A percentile compares a stretch with the other conserved stretches of the same genome.
phyloP scores from a whole-genome alignment of 2,888 invertebrate genomes.

The Julus scanicus region DNA sequence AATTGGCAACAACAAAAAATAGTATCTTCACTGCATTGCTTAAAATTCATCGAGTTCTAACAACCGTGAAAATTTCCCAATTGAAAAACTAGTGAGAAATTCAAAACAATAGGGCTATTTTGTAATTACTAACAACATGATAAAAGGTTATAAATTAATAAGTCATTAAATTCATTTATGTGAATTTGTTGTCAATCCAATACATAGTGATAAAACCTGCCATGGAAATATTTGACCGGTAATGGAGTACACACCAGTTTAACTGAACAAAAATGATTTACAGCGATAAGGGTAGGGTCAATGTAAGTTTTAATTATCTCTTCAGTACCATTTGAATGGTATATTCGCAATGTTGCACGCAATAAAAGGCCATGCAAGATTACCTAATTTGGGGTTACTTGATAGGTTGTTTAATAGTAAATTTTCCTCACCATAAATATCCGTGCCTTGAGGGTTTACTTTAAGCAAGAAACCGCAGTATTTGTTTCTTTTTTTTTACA shows the following conservation, averaged over 20 bases:
- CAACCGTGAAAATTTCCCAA: neutral
- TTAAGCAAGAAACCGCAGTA: neutral
- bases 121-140: neutral
- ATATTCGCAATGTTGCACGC: neutral
- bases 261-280: neutral
- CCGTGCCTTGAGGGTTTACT: neutral
- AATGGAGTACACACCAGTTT: too few species aligned
- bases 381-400: slow-evolving; percentile 31
- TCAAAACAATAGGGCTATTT: neutral
- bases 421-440: slow-evolving; percentile 17
- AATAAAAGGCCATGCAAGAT: neutral
- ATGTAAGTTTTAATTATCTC: neutral
- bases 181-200: neutral
- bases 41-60: neutral
- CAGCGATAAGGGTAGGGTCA: neutral
- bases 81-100: neutral
- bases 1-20: neutral
- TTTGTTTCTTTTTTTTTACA: neutral
- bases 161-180: neutral
- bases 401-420: neutral
- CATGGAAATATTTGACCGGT: too few species aligned
- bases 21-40: neutral
- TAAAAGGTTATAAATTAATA: neutral
- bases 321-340: neutral
- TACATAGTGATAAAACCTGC: too few species aligned